phyloP scores from a whole-genome alignment of 2,888 invertebrate genomes.

The Myopa tessellatipennis region DNA sequence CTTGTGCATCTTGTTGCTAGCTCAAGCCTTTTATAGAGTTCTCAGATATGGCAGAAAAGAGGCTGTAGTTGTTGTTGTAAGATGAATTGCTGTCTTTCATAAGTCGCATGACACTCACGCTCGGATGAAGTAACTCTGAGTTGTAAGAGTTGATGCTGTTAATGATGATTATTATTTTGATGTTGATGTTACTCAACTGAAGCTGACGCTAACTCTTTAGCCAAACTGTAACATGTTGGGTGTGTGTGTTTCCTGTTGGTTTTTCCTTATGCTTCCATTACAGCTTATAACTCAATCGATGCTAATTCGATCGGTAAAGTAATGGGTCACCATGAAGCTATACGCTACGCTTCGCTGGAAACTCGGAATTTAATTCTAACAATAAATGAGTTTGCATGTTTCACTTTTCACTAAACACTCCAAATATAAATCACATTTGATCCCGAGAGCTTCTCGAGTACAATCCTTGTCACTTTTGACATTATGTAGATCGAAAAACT shows the following conservation, averaged over 20 bases:
- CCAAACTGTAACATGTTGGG: neutral
- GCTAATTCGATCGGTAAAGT: conserved; percentile 32
- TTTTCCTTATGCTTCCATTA: conserved; percentile 33
- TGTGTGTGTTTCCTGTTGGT: neutral
- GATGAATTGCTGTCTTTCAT: neutral
- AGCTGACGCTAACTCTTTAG: no score
- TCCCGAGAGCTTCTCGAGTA: no score
- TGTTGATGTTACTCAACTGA: neutral
- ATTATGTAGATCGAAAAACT: neutral
- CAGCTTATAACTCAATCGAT: conserved; percentile 30
- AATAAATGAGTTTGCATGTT: neutral
- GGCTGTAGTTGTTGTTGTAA: no score
- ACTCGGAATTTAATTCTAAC: conserved; percentile 30
- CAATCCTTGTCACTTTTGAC: no score
- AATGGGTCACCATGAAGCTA: conserved; percentile 26
- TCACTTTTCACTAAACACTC: neutral
- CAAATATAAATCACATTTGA: no score
- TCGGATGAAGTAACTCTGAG: neutral
- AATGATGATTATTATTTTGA: neutral
- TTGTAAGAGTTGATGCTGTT: neutral
- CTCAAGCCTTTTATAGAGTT: neutral
- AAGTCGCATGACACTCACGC: neutral
- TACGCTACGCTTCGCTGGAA: neutral
- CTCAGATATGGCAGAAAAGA: no score
- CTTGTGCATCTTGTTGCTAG: neutral